Evolutionary conservation across 2,797 vertebrate species (phyloP).

Genomic region (Threskiornis aethiopicus): DNA sequence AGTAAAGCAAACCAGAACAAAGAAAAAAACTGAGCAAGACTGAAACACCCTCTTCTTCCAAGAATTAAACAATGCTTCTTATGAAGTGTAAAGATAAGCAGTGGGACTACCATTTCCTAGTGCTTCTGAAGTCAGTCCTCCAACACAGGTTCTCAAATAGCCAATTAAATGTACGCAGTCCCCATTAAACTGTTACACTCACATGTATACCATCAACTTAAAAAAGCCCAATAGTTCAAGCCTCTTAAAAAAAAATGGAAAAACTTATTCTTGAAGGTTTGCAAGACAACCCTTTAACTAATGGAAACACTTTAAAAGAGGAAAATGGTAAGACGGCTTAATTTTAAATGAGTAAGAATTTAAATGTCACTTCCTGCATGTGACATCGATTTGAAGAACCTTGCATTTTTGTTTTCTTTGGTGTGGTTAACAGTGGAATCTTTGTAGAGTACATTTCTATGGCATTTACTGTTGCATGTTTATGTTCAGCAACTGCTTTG

Average conservation of each 20-base stretch:
- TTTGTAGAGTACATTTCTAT: constrained; percentile 26
- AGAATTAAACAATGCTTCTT: constrained; percentile 48
- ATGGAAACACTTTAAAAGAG: constrained; percentile 37
- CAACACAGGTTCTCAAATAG: constrained; percentile 1
- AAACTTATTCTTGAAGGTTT: constrained; percentile 31
- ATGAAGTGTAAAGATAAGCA: constrained; percentile 31
- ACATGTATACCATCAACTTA: not conserved
- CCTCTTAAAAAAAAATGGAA: not conserved
- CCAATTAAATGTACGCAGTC: not conserved
- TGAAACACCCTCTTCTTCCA: constrained; percentile 29
- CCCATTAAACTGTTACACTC: constrained; percentile 7
- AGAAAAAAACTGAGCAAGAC: not conserved
- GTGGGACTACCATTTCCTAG: constrained; percentile 3
- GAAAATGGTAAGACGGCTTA: constrained; percentile 29
- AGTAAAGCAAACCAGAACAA: constrained; percentile 19
- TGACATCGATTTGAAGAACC: constrained; percentile 44
- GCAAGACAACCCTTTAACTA: constrained; percentile 16
- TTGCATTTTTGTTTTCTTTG: constrained; percentile 57
- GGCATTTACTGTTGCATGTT: constrained; percentile 25
- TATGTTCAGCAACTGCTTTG: constrained; percentile 1
- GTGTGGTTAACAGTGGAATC: constrained; percentile 53
- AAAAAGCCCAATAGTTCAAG: not conserved
- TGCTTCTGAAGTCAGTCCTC: not conserved
- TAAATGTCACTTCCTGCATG: constrained; percentile 63
- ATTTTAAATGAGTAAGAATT: constrained; percentile 57